These are phyloP conservation scores for Saturnia japonica DNA, from an alignment of 2,888 invertebrate species.

Conservation along the genomic window DNA sequence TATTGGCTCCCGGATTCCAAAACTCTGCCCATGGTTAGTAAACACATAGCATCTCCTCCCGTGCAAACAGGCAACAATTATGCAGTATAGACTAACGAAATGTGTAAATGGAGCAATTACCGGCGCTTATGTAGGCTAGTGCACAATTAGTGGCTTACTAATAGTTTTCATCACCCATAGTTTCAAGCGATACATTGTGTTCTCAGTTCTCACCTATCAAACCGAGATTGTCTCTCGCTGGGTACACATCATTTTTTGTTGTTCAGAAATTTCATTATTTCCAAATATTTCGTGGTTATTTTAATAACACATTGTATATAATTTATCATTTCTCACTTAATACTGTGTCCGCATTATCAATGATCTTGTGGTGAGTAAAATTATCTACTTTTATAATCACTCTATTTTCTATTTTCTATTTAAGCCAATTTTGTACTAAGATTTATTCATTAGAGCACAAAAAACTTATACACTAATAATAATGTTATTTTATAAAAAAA, in stretches of 20 bases:
- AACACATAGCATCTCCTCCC: slow-evolving; percentile 64
- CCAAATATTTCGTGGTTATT: not conserved
- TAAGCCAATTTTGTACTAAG: not conserved
- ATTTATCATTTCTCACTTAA: not conserved
- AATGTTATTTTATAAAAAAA: too few relatives aligned
- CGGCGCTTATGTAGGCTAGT: slow-evolving; percentile 77
- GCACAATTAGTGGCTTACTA: slow-evolving; percentile 79
- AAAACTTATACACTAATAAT: not conserved
- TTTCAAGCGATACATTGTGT: slow-evolving; percentile 58
- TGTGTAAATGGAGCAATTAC: slow-evolving; percentile 82
- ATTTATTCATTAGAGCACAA: not conserved
- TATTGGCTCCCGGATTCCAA: too few relatives aligned
- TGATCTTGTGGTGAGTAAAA: slow-evolving; percentile 3
- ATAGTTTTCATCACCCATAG: slow-evolving; percentile 80
- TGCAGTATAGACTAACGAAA: slow-evolving; percentile 76
- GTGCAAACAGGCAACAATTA: slow-evolving; percentile 76
- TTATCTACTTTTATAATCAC: not conserved
- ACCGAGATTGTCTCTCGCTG: slow-evolving; percentile 65
- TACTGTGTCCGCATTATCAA: not conserved
- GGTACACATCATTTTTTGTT: slow-evolving; percentile 53
- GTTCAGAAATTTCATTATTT: slow-evolving; percentile 25
- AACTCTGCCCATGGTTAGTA: slow-evolving; percentile 56
- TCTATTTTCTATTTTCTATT: not conserved
- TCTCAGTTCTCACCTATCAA: slow-evolving; percentile 63
- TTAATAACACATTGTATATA: not conserved